phyloP scores from a whole-genome alignment of 2,888 invertebrate species.

The Drosophila putrida region DNA sequence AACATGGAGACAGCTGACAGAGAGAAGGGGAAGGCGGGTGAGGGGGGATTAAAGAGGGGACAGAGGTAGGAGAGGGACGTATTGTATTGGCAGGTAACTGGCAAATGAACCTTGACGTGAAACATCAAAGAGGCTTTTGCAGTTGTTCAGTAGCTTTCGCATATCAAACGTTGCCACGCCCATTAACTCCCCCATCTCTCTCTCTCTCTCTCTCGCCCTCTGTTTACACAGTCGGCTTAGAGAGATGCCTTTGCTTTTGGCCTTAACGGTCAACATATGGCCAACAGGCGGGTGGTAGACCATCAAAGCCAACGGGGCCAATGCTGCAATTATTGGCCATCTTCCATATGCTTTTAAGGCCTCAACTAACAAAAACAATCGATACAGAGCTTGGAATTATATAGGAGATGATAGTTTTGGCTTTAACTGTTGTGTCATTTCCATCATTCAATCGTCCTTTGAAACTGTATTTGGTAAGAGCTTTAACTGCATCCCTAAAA shows the following conservation, averaged over 20 bases:
- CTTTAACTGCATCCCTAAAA: no score
- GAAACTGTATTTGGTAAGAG: no score
- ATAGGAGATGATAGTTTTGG: background rate
- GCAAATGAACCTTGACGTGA: slow-evolving; percentile 36
- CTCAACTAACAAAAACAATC: background rate
- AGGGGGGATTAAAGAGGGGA: background rate
- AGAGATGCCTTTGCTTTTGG: slow-evolving; percentile 1
- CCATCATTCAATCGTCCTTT: no score
- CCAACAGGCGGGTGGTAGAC: slow-evolving; percentile 11
- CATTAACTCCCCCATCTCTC: background rate
- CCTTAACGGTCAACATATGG: slow-evolving; percentile 20
- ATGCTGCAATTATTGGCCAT: background rate
- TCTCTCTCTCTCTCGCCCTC: no score
- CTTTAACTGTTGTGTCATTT: no score
- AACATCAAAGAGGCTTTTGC: slow-evolving; percentile 52
- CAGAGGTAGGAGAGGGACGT: background rate
- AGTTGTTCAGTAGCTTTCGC: slow-evolving; percentile 14
- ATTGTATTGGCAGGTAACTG: slow-evolving; percentile 34
- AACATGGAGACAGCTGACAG: slow-evolving; percentile 22
- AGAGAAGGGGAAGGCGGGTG: background rate
- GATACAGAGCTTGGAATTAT: background rate
- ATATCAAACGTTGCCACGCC: slow-evolving; percentile 16
- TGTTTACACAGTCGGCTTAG: slow-evolving; percentile 1
- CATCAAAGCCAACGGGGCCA: slow-evolving; percentile 7
- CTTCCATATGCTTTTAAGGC: slow-evolving; percentile 5